Evolutionary conservation across 2,888 invertebrate genomes (phyloP).

Genomic region (Laspeyria flexula): DNA sequence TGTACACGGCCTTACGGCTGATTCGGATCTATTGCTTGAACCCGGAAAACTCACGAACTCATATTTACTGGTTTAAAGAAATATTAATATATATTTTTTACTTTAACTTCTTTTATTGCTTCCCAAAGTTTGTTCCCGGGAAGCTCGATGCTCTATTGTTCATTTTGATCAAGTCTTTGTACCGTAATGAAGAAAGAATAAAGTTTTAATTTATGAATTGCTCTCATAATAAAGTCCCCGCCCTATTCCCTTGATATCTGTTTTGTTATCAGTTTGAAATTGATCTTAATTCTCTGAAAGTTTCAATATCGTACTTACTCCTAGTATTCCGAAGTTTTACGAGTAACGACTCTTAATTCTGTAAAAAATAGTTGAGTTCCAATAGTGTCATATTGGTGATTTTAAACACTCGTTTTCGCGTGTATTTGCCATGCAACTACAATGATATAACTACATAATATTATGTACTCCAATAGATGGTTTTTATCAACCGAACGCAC

Average conservation of each 20-base stretch:
- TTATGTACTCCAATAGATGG: no score
- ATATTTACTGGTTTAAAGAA: conserved; percentile 45
- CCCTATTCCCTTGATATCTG: conserved; percentile 6
- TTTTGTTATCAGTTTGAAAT: conserved; percentile 1
- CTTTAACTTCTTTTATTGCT: conserved; percentile 52
- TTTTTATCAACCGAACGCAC: no score
- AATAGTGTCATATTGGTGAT: no score
- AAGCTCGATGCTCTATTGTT: conserved; percentile 38
- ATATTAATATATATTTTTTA: conserved; percentile 46
- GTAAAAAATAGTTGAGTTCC: no score
- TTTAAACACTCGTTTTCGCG: no score
- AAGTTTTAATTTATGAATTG: conserved; percentile 35
- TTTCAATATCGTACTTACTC: not conserved
- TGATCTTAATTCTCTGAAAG: not conserved
- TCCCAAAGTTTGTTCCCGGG: conserved; percentile 42
- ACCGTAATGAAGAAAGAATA: conserved; percentile 16
- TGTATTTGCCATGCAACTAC: no score
- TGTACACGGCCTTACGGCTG: conserved; percentile 17
- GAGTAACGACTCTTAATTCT: no score
- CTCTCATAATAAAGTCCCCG: conserved; percentile 5
- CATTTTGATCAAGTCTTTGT: conserved; percentile 36
- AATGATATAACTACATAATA: no score
- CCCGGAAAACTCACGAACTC: conserved; percentile 43
- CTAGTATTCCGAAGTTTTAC: no score
- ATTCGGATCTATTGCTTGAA: conserved; percentile 28